Conservation (phyloP, 2,113 vertebrate genomes). For the Peromyscus californicus region DNA sequence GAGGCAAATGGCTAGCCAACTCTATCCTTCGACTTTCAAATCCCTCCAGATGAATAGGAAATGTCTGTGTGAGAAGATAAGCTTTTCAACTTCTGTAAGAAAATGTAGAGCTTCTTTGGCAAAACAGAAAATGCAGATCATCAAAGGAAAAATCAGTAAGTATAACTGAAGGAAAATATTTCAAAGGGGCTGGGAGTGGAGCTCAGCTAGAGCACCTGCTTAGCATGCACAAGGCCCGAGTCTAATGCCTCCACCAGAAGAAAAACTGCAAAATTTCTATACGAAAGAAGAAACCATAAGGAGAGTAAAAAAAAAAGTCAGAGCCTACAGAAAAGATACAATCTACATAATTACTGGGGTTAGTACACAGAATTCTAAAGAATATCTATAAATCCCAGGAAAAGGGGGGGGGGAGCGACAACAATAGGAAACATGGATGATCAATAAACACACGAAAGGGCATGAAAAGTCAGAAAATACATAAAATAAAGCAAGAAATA, state of each 20-base stretch:
- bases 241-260: not conserved
- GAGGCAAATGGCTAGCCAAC: not conserved
- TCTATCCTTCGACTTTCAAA: conserved; percentile 34
- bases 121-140: conserved; percentile 50
- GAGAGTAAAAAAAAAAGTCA: not conserved
- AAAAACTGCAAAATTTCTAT: not conserved
- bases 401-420: not conserved
- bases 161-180: not conserved
- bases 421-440: not conserved
- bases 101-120: not conserved
- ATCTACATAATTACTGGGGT: not conserved
- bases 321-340: conserved; percentile 34
- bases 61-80: conserved; percentile 32
- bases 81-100: not conserved
- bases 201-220: not conserved
- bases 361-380: conserved; percentile 12
- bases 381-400: conserved; percentile 19
- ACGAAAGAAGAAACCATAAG: not conserved
- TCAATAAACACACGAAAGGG: conserved; percentile 30
- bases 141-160: conserved; percentile 32
- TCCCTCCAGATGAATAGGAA: conserved; percentile 41
- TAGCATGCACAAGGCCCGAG: not conserved
- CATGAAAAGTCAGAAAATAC: conserved; percentile 7
- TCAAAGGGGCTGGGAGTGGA: not conserved
- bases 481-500: conserved; percentile 30